Base-by-base conservation (phyloP, 2,797 vertebrate species). In the Cyclopterus lumpus region DNA sequence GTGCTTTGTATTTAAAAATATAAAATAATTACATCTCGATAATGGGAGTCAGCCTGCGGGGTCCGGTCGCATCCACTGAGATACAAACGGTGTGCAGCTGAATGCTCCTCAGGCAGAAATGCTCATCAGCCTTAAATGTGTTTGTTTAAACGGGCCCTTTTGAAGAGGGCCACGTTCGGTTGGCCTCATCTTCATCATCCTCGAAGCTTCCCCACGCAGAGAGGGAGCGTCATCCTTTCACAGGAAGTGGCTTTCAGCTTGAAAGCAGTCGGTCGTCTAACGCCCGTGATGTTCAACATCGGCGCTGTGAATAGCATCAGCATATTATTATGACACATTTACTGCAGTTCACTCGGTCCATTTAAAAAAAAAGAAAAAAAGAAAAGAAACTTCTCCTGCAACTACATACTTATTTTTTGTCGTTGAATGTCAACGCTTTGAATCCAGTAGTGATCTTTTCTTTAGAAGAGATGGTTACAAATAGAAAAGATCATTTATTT, bases 141-240 rank as follows among this genome's bases (percentile, higher is more conserved):
- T 84, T 88, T 81, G 55, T 86, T 86, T 86, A 80, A 86, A 73
- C 36, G n/a, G 76, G 80, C 72, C 70, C 75, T 86, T 85, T 80
- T 77, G 68, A 82, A 77, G 72, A 84, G 71, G 53, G 80, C 49
- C 8, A 82, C 81, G 83, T 86, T 86, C 88, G 80, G 79, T 76
- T 80, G 67, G 81, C 81, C 66, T 84, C 75, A 34, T 83, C 80
- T 81, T 79, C 84, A 8, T 84, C 55, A 83, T 89, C 76, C 73
- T 76, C 44, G 55, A 83, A 80, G 78, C 72, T 83, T 68, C 73
- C 54, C 28, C 76, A 62, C 71, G 78, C 44, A 67, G 64, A 38
- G 66, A 65, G 22, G 46, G 64, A 24, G 38, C 59, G 55, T 80
- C 78, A 49, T 68, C 58, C 64, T 55, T 61, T 80, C 36, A 67